phyloP scores from a whole-genome alignment of 2,888 invertebrate species.

The Eristalis arbustorum region DNA sequence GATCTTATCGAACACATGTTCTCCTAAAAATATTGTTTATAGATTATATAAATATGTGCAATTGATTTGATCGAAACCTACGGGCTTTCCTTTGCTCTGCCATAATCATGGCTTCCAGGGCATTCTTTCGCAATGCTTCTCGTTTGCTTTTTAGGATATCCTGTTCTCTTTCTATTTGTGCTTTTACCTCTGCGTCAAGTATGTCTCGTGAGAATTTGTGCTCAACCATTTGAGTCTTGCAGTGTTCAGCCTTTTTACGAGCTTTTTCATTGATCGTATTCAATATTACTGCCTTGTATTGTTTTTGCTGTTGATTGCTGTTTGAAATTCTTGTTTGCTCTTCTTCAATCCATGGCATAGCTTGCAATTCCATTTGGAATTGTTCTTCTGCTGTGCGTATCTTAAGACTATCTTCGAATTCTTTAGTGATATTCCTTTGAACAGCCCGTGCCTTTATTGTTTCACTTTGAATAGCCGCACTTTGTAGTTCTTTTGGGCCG shows the following conservation, averaged over 20 bases:
- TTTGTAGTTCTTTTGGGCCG: conserved; percentile 77
- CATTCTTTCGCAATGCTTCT: conserved; percentile 73
- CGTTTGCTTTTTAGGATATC: conserved; percentile 73
- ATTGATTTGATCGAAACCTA: conserved; percentile 55
- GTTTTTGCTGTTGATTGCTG: conserved; percentile 72
- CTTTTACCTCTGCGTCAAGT: conserved; percentile 76
- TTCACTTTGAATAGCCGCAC: conserved; percentile 78
- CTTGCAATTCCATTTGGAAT: conserved; percentile 76
- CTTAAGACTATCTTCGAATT: conserved; percentile 74
- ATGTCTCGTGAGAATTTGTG: conserved; percentile 72
- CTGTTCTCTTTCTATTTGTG: conserved; percentile 78
- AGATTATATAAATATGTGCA: not conserved
- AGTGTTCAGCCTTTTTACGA: conserved; percentile 71
- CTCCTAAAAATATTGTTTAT: conserved; percentile 66
- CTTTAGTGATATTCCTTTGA: conserved; percentile 75
- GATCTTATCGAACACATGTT: conserved; percentile 78
- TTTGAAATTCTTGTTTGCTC: conserved; percentile 76
- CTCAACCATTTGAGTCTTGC: conserved; percentile 71
- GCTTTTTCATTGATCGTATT: conserved; percentile 75
- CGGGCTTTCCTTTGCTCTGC: conserved; percentile 75
- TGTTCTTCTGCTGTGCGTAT: conserved; percentile 75
- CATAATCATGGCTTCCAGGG: conserved; percentile 76
- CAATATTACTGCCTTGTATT: conserved; percentile 75
- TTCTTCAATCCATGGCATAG: conserved; percentile 77
- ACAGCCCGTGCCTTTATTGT: conserved; percentile 76